Base-by-base conservation (phyloP, 2,113 vertebrate genomes). In the Myiozetetes cayanensis region DNA sequence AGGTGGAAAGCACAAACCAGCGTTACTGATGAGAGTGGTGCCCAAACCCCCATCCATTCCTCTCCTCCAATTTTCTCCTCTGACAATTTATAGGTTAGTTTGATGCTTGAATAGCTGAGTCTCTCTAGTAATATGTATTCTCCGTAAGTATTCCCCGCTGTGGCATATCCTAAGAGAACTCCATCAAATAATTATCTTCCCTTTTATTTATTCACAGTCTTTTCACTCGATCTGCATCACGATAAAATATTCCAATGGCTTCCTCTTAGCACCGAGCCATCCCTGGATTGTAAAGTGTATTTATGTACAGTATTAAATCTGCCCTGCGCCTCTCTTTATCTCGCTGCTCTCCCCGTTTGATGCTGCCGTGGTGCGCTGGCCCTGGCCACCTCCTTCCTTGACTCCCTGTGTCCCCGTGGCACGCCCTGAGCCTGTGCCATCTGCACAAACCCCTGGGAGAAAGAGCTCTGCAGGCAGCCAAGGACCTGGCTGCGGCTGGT, bases 151-250 rank as follows among this genome's bases (percentile, higher is more conserved):
- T 97, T 97, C 97, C 98, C 98, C 59, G 97, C 98, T 98, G 98
- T 96, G 98, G 97, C 96, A 70, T 94, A 98, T 97, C 97, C 98
- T 97, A 97, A 97, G 97, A 98, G 97, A 98, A 97, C 97, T 97
- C 97, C 97, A 97, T 98, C 98, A 98, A 98, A 98, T 98, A 98
- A 98, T 98, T 98, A 98, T 97, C 97, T 97, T 97, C 96, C 89
- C 96, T 96, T 98, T 97, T 98, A 97, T 98, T 98, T 97, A 98
- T 98, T 96, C 97, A 97, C 96, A 97, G 97, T 97, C 96, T 97
- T 98, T 98, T 97, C 96, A 96, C 98, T 97, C 79, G 96, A 97
- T 98, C 97, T 98, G 97, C 98, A 98, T 98, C 97, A 94, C 97
- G 91, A 97, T 98, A 98, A 98, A 98, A 97, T 97, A 98, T 97